Evolutionary conservation across 2,797 vertebrate species (phyloP), one percentile per base, ranked within the genome.

Genomic region (Eutrigla gurnardus): DNA sequence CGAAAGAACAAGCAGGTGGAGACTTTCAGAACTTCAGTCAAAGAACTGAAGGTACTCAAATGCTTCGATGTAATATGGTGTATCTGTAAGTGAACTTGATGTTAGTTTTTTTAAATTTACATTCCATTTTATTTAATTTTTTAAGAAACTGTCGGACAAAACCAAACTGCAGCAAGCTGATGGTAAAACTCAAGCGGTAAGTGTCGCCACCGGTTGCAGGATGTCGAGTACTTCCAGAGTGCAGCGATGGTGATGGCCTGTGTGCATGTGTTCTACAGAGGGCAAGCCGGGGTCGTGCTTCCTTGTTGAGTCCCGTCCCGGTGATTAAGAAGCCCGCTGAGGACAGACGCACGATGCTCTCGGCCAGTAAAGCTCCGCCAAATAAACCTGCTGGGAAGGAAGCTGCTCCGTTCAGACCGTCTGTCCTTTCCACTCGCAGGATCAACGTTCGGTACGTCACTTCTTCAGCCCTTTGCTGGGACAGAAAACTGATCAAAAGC

Each of bases 371-470:
- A 76, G 89, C 73, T 6, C 12, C 91, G 66, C 33, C 88, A 11
- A 75, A 62, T 0, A 93, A 66, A 72, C 86, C 87, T 4, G 78
- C 87, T 10, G 61, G 79, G 45, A 90, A 93, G 64, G 89, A 80
- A n/a, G 94, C 85, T 0, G 70, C 87, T 45, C 70, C 82, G 0
- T 96, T 95, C 86, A 95, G 86, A 70, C 95, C 94, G 2, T 92
- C 94, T 1, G 82, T 95, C 7, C 78, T 95, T 61, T 96, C 96
- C 18, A 93, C 95, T 35, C 91, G 95, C 69, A 97, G 96, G 92
- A 96, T 97, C 91, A 98, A 96, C 0, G 96, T 98, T 83, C 95
- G 96, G 98, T 98, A 93, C 95, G 92, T 70, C 3, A 1, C 15
- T 32, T 45, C 2, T 2, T 54, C 10, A 0, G 2, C 0, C 3